Evolutionary conservation across 2,113 vertebrate species (phyloP).

Genomic region (Thymallus thymallus): DNA sequence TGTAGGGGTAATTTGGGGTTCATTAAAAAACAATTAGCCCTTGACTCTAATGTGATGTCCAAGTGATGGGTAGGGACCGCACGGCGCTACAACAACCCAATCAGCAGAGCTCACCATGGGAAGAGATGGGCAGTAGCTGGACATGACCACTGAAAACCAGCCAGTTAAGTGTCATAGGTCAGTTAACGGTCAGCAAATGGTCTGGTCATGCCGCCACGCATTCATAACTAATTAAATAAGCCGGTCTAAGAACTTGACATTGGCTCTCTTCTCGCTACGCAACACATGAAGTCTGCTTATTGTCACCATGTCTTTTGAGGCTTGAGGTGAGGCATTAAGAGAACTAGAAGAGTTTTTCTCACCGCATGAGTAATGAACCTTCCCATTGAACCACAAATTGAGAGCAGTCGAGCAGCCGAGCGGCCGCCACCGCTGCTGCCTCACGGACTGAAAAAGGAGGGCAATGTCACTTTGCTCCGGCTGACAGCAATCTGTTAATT

Average conservation of each 20-base stretch:
- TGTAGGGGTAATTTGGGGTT: slow-evolving; percentile 16
- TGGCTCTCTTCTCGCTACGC: not conserved
- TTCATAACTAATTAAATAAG: slow-evolving; percentile 23
- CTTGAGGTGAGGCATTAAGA: slow-evolving; percentile 21
- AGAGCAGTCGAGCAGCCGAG: not conserved
- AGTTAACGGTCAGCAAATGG: slow-evolving; percentile 13
- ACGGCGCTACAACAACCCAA: slow-evolving; percentile 22
- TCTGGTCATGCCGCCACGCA: slow-evolving; percentile 18
- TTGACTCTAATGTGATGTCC: slow-evolving; percentile 16
- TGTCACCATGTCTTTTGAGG: slow-evolving; percentile 1
- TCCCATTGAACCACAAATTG: not conserved
- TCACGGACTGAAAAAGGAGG: slow-evolving; percentile 10
- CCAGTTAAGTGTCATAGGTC: not conserved
- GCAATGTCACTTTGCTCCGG: slow-evolving; percentile 20
- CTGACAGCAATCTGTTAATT: slow-evolving; percentile 62
- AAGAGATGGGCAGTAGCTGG: slow-evolving; percentile 36
- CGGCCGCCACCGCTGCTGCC: not conserved
- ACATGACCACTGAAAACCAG: slow-evolving; percentile 26
- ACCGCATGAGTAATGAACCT: slow-evolving; percentile 4
- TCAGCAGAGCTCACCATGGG: slow-evolving; percentile 15
- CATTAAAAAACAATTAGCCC: slow-evolving; percentile 36
- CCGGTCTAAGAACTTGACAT: slow-evolving; percentile 15
- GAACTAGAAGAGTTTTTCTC: not conserved
- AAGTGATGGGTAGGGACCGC: slow-evolving; percentile 11
- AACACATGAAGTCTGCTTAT: not conserved